phyloP scores from a whole-genome alignment of 1,140 invertebrate species.

The Ceratitis capitata region DNA sequence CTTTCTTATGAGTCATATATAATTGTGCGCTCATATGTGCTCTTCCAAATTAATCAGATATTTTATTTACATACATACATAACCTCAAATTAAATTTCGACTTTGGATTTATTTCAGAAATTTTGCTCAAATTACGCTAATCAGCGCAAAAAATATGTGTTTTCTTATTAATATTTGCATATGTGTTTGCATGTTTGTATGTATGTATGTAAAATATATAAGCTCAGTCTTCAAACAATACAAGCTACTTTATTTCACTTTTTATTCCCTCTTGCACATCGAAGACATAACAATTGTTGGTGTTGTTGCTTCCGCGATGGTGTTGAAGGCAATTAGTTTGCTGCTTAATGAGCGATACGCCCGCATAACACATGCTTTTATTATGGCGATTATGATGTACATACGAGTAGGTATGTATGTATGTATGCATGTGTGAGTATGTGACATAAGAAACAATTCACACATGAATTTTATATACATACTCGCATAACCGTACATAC shows the following conservation, averaged over 20 bases:
- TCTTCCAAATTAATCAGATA: too few species aligned
- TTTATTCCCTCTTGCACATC: background rate
- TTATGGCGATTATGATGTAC: background rate
- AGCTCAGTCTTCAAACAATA: conserved; percentile 1
- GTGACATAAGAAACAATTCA: background rate
- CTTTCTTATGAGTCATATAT: too few species aligned
- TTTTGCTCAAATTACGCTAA: conserved; percentile 2
- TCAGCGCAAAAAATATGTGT: background rate
- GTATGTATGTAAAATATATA: background rate
- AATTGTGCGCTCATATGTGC: too few species aligned
- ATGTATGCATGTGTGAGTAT: background rate
- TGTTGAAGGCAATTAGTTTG: conserved; percentile 25
- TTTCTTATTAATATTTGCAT: background rate
- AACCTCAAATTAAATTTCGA: background rate
- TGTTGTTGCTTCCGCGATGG: background rate
- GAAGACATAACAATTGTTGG: background rate
- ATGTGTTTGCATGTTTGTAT: background rate
- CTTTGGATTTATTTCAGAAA: background rate
- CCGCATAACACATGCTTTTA: conserved; percentile 19
- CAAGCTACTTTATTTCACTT: background rate
- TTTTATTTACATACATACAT: too few species aligned
- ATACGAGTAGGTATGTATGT: background rate
- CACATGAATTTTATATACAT: background rate
- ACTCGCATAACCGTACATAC: background rate
- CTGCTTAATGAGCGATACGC: conserved; percentile 3